Evolutionary conservation across 2,888 invertebrate species (phyloP).

Genomic region (Drosophila colorata): DNA sequence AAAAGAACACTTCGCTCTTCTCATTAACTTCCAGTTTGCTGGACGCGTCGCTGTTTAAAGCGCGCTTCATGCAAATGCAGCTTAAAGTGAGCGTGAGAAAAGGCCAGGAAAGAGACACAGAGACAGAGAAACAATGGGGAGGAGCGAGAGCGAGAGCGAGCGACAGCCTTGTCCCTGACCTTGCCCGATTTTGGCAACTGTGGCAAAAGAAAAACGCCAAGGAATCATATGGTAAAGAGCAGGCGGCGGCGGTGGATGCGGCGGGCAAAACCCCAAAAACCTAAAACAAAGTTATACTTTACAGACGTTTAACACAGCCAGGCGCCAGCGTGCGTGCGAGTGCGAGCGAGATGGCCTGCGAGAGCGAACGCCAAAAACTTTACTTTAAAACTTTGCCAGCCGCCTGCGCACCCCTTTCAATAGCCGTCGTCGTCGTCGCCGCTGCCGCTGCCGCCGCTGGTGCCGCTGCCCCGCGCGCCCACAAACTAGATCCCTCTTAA

Average conservation of each 20-base stretch:
- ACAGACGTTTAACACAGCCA: constrained; percentile 70
- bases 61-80: constrained; percentile 46
- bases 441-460: background rate
- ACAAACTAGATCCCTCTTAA: constrained; percentile 45
- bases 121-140: too few species aligned
- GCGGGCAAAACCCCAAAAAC: constrained; percentile 73
- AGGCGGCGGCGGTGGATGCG: constrained; percentile 15
- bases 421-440: constrained; percentile 7
- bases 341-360: constrained; percentile 5
- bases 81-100: constrained; percentile 25
- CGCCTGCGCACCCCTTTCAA: constrained; percentile 59
- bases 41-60: constrained; percentile 6
- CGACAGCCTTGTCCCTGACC: constrained; percentile 71
- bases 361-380: constrained; percentile 69
- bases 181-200: constrained; percentile 75
- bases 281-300: constrained; percentile 81
- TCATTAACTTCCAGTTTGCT: constrained; percentile 11
- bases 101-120: background rate
- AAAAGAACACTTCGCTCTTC: background rate
- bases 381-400: constrained; percentile 80
- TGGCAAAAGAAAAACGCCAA: constrained; percentile 65
- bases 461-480: background rate
- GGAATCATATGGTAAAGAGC: constrained; percentile 54
- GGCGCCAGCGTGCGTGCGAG: constrained; percentile 26
- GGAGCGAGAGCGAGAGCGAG: constrained; percentile 1